A percentile compares a stretch with the other conserved stretches of the same genome.
Conservation (phyloP, 2,113 vertebrate genomes). For the Paramormyrops kingsleyae region DNA sequence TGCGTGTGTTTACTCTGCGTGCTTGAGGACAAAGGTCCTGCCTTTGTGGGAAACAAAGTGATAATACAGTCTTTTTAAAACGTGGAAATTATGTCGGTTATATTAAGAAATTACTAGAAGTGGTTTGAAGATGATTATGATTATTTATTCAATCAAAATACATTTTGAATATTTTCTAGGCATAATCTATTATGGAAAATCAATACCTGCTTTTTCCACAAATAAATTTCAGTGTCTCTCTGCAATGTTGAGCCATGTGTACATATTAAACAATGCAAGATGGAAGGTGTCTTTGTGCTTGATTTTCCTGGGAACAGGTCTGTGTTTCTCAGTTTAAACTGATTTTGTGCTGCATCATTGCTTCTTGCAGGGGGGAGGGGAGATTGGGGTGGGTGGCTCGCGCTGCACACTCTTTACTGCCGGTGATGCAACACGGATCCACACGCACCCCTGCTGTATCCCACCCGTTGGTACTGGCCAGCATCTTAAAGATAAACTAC, state of each 20-base stretch:
- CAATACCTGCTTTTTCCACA: not conserved
- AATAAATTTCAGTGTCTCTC: not conserved
- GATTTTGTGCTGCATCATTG: constrained; percentile 25
- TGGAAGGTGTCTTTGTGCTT: not conserved
- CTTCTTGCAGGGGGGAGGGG: not conserved
- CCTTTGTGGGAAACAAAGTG: not conserved
- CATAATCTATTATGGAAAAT: not conserved
- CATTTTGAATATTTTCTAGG: not conserved
- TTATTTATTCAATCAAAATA: not conserved
- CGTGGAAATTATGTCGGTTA: not conserved
- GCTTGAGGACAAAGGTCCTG: not conserved
- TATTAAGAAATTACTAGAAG: not conserved
- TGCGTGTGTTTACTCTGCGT: not conserved
- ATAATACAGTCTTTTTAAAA: not conserved
- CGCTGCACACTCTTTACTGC: not conserved
- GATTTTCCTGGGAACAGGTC: not conserved
- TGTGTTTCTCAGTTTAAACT: constrained; percentile 17
- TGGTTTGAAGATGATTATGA: not conserved
- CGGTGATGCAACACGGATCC: constrained; percentile 15
- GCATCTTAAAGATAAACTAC: constrained; percentile 15
- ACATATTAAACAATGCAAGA: not conserved
- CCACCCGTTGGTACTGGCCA: constrained; percentile 10
- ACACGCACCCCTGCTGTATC: constrained; percentile 7
- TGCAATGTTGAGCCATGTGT: not conserved
- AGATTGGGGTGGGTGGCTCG: not conserved